Evolutionary conservation across 1,140 invertebrate species (phyloP).

Genomic region (Calycopis cecrops): DNA sequence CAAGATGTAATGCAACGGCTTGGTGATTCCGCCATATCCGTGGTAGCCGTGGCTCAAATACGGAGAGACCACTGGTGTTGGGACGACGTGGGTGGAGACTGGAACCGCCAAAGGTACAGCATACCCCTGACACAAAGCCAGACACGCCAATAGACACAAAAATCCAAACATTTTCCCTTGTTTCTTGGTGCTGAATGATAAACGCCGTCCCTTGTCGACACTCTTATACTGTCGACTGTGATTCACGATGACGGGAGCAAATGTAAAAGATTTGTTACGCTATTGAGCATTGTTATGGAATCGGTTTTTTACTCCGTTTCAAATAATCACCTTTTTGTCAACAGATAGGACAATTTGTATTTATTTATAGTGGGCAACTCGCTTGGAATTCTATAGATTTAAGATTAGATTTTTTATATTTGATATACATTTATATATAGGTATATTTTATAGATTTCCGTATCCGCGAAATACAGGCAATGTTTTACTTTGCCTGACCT

Average conservation of each 20-base stretch:
- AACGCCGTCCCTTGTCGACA: not conserved
- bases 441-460: no score
- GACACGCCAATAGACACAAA: conserved; percentile 33
- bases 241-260: conserved; percentile 50
- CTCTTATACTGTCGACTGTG: conserved; percentile 50
- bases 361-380: no score
- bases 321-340: no score
- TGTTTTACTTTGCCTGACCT: no score
- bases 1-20: conserved; percentile 38
- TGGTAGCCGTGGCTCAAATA: conserved; percentile 30
- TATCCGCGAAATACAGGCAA: no score
- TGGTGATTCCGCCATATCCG: conserved; percentile 14
- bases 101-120: conserved; percentile 32
- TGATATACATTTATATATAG: no score
- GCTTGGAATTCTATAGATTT: no score
- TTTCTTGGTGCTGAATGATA: no score
- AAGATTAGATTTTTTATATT: no score
- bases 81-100: conserved; percentile 29
- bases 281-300: conserved; percentile 46
- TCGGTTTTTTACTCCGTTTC: conserved; percentile 25
- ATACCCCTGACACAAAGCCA: conserved; percentile 40
- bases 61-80: conserved; percentile 28
- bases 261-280: conserved; percentile 48
- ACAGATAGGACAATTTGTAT: no score
- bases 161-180: conserved; percentile 39